These are phyloP conservation scores for Thunnus albacares DNA, from an alignment of 2,797 vertebrate species.

Conservation along the genomic window DNA sequence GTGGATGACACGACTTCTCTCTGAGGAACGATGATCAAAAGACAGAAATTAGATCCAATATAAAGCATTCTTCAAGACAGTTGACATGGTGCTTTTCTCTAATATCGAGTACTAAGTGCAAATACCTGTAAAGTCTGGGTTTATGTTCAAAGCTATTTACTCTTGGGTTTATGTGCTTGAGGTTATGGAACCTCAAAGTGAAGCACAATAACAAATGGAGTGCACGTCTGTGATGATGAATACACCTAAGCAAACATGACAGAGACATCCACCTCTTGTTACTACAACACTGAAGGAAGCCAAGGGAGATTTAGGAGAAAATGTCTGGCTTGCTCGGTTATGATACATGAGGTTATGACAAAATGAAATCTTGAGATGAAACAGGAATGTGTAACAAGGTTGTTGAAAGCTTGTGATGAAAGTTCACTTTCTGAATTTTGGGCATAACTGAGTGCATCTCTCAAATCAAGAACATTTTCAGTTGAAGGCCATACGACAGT, in stretches of 20 bases:
- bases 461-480: constrained; percentile 4
- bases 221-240: constrained; percentile 12
- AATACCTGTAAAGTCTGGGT: constrained; percentile 9
- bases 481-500: constrained; percentile 6
- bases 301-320: constrained; percentile 2
- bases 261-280: constrained; percentile 13
- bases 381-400: constrained; percentile 6
- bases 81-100: background rate
- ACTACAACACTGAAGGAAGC: background rate
- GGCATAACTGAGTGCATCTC: constrained; percentile 8
- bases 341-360: background rate
- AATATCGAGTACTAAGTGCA: background rate
- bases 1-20: constrained; percentile 92
- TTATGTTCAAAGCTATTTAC: background rate
- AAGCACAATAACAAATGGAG: constrained; percentile 9
- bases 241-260: constrained; percentile 28
- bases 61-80: background rate
- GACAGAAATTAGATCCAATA: constrained; percentile 34
- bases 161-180: background rate
- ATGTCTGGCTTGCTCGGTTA: background rate
- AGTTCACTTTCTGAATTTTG: constrained; percentile 1
- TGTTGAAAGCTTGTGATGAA: constrained; percentile 12
- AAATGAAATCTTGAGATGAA: background rate
- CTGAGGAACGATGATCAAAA: constrained; percentile 76
- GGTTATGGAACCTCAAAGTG: background rate